Evolutionary conservation across 1,140 invertebrate species (phyloP), one percentile per base, ranked within the genome.

Genomic region (Fopius arisanus): DNA sequence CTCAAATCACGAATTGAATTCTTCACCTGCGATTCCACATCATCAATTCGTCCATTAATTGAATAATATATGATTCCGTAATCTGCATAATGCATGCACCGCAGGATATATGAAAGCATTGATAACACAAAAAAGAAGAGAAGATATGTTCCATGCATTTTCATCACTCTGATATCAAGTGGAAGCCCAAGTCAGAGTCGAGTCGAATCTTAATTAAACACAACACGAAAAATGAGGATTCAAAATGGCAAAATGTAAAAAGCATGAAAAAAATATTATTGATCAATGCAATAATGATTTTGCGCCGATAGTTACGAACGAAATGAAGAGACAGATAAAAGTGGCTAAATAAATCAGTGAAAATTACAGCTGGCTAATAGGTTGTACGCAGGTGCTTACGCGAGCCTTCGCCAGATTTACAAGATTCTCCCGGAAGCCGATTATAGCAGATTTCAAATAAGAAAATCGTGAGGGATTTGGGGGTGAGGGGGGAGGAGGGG

Each of bases 361-460:
- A 31, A 59, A 70, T 70, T 70, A 59, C 48, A 70, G 10, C 69
- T 33, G 29, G 48, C 69, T 70, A 70, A 70, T 70, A 59, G 43
- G 69, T 37, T 33, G 43, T 48, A 48, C 43, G 43, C 43, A 48
- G 43, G 43, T 48, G 43, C n/a, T 48, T 48, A 48, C 16, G 33
- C n/a, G n/a, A 48, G 14, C 7, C 43, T n/a, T 48, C n/a, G 43
- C 16, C 43, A 48, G 43, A 48, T 48, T 48, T 48, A 48, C 43
- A 48, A 48, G 43, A 37, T 48, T 19, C 69, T 31, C 48, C 28
- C 51, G 51, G 26, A 62, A 40, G 29, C 33, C 43, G 70, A 70
- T 70, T 62, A 70, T 62, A 21, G 21, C 4, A 33, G 21, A 48
- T 7, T 19, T 5, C 14, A 48, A 19, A 16, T 48, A 48, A 48